Conservation (phyloP, 2,888 invertebrate genomes). For the Zaprionus bogoriensis region DNA sequence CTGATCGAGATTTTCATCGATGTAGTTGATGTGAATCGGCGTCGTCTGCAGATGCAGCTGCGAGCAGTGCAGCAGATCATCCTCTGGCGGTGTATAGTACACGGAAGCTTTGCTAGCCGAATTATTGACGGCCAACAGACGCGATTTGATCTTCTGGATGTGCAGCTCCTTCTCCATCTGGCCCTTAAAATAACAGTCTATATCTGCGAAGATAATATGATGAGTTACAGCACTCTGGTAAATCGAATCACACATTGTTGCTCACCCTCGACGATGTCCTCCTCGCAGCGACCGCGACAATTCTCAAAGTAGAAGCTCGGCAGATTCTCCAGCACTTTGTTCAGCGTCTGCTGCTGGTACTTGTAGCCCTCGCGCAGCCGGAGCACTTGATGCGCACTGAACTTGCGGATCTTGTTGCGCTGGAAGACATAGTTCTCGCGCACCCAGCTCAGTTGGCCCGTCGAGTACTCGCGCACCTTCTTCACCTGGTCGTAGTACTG, state of each 20-base stretch:
- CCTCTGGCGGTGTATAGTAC: conserved; percentile 89
- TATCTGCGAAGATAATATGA: conserved; percentile 62
- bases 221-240: too few relatives aligned
- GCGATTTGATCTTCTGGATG: conserved; percentile 74
- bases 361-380: conserved; percentile 96
- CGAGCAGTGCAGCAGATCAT: conserved; percentile 64
- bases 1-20: conserved; percentile 80
- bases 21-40: conserved; percentile 84
- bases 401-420: conserved; percentile 95
- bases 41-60: conserved; percentile 82
- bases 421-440: conserved; percentile 98
- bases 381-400: conserved; percentile 95
- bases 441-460: conserved; percentile 95
- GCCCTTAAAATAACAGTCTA: conserved; percentile 82
- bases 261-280: conserved; percentile 82
- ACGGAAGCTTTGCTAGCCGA: conserved; percentile 88
- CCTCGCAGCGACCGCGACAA: conserved; percentile 91
- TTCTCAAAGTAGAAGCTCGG: conserved; percentile 96
- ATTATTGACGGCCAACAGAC: conserved; percentile 75
- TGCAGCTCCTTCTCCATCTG: conserved; percentile 79
- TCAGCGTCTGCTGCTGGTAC: conserved; percentile 96
- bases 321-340: conserved; percentile 96
- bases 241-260: too few relatives aligned
- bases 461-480: conserved; percentile 95
- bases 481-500: conserved; percentile 97